These are phyloP conservation scores for Bradypus variegatus DNA, from an alignment of 2,797 vertebrate genomes.

Conservation along the genomic window DNA sequence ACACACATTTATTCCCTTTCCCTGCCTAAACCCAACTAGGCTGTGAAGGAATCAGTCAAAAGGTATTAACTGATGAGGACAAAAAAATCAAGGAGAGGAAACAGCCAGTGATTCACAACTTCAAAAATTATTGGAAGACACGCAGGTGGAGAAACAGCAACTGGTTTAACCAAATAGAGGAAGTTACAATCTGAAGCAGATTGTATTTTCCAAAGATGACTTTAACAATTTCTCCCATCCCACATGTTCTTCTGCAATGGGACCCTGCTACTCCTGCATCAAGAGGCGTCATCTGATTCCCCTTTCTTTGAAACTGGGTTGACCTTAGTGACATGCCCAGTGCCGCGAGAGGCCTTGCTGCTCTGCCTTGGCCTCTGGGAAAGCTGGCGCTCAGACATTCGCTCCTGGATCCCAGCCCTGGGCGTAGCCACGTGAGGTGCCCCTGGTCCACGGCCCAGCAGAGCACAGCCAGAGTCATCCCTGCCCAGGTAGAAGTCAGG, in stretches of 20 bases:
- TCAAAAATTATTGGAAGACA: not conserved
- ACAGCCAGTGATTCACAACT: not conserved
- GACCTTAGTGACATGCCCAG: not conserved
- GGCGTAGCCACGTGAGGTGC: rapidly evolving
- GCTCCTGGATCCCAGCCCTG: not conserved
- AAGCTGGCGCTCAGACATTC: not conserved
- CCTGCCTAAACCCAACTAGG: not conserved
- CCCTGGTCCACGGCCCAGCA: not conserved
- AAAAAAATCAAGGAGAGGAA: not conserved
- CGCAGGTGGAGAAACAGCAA: not conserved
- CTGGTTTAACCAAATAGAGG: not conserved
- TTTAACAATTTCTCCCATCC: not conserved
- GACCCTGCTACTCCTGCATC: not conserved
- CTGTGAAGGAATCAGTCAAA: not conserved
- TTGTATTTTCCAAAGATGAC: not conserved
- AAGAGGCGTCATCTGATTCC: not conserved
- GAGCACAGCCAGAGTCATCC: not conserved
- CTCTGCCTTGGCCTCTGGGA: not conserved
- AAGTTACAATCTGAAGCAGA: not conserved
- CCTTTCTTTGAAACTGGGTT: not conserved
- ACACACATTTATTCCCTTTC: not conserved
- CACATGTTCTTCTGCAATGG: not conserved
- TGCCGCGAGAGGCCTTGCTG: not conserved
- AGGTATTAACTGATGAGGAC: not conserved
- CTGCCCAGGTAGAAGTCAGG: not conserved